phyloP scores from a whole-genome alignment of 37 sponge, comb jelly and placozoan genomes.

The Bolinopsis microptera region DNA sequence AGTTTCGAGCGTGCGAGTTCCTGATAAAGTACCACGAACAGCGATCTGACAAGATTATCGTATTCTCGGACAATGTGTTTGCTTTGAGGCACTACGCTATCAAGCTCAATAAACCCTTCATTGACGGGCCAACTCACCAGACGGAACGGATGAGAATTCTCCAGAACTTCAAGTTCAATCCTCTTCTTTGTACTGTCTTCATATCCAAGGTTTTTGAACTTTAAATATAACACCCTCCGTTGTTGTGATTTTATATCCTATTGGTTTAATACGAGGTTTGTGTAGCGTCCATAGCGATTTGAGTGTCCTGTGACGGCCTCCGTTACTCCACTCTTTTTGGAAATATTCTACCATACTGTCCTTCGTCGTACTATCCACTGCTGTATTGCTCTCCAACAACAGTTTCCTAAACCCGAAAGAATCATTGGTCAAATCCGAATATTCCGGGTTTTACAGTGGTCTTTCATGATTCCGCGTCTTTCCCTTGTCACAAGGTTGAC shows the following conservation, averaged over 20 bases:
- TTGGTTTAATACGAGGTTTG: not conserved
- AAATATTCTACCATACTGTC: no score
- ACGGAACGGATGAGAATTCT: slow-evolving; percentile 85
- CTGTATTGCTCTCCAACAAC: no score
- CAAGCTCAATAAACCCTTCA: slow-evolving; percentile 82
- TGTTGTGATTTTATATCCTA: not conserved
- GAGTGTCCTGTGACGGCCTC: no score
- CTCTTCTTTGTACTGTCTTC: slow-evolving; percentile 83
- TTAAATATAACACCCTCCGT: no score
- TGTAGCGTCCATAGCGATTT: no score
- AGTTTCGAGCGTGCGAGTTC: slow-evolving; percentile 94
- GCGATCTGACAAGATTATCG: slow-evolving; percentile 74
- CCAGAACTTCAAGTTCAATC: slow-evolving; percentile 91
- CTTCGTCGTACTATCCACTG: no score
- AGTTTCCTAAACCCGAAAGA: no score
- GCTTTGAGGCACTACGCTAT: slow-evolving; percentile 85
- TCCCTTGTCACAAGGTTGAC: no score
- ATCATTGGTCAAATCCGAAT: no score
- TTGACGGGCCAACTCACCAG: slow-evolving; percentile 91
- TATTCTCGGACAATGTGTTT: slow-evolving; percentile 97
- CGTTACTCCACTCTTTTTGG: no score
- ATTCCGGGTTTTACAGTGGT: no score
- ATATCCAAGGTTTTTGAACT: slow-evolving; percentile 92
- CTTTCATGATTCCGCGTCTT: no score
- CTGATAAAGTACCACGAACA: slow-evolving; percentile 88